A percentile compares a stretch with the other conserved stretches of the same genome.
These are phyloP conservation scores for Psephotus haematonotus DNA, from an alignment of 2,113 vertebrate species.

Conservation along the genomic window DNA sequence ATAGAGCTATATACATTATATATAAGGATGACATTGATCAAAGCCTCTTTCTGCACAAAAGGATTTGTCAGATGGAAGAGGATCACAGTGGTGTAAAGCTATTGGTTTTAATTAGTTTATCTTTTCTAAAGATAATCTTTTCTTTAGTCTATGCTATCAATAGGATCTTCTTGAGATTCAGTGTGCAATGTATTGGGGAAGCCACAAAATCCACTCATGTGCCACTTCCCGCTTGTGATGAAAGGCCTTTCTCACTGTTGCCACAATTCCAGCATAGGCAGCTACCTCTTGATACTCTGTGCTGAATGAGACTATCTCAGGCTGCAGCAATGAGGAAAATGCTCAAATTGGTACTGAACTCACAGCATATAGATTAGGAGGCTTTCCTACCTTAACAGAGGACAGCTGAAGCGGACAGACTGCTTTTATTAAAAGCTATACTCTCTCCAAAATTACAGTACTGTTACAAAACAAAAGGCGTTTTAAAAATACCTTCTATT, in stretches of 20 bases:
- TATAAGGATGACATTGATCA: constrained; percentile 49
- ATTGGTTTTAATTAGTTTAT: not conserved
- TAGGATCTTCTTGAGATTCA: not conserved
- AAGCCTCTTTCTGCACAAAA: constrained; percentile 49
- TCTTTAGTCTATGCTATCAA: not conserved
- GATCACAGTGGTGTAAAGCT: not conserved
- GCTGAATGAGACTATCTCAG: not conserved
- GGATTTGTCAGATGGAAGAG: constrained; percentile 40
- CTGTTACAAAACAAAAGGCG: not conserved
- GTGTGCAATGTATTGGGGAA: not conserved
- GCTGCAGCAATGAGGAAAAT: not conserved
- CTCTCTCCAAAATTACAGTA: not conserved
- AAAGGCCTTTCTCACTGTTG: not conserved
- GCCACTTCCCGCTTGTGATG: not conserved
- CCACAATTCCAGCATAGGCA: not conserved
- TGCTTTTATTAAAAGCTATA: not conserved
- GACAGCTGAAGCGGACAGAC: not conserved
- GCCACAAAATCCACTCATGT: not conserved
- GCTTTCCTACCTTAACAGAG: not conserved
- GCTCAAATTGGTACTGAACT: not conserved
- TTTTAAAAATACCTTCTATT: not conserved
- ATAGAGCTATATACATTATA: constrained; percentile 61
- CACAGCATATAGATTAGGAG: not conserved
- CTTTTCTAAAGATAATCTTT: not conserved
- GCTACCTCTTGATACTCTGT: not conserved